Evolutionary conservation across 2,113 vertebrate genomes (phyloP), one percentile per base, ranked within the genome.

Genomic region (Myanophis thanlyinensis): DNA sequence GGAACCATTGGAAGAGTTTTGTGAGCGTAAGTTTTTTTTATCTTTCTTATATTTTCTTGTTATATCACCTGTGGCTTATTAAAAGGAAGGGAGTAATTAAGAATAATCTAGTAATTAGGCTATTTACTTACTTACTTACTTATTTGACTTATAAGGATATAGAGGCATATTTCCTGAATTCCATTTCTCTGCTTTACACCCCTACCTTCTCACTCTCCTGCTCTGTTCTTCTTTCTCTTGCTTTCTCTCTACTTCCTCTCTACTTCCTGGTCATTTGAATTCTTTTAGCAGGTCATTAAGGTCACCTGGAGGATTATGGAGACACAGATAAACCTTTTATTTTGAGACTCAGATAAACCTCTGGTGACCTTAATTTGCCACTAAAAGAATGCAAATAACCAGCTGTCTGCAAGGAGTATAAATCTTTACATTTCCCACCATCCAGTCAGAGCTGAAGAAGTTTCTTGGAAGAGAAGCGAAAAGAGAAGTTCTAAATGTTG

Each of bases 1-100:
- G 97, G 93, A 95, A 0, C 0, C 1, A 0, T 90, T 97, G 40
- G 49, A 48, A 0, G 95, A 96, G 2, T 96, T 96, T 94, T 97
- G 97, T 0, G 89, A 93, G 90, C 40, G 97, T 97, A 96, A 95
- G 93, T 95, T 90, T 0, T 2, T 49, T 23, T 73, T 48, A 25
- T 8, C 62, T 56, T 5, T 12, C 22, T 10, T 30, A 46, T 40
- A 48, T 5, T 15, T 88, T 67, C 22, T 44, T 67, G 25, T 25
- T 5, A 12, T 47, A 86, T 35, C 5, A 44, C 25, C 27, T n/a
- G 30, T 87, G 48, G 85, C 15, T 49, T 30, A 87, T 49, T 30
- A 30, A 30, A 49, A 49, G 12, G 25, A 48, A 25, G 47, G 30
- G 12, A 67, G 11, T n/a, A 67, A n/a, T 67, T 30, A 67, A 67